Conservation (phyloP, 2,888 invertebrate species). For the Caenorhabditis auriculariae region DNA sequence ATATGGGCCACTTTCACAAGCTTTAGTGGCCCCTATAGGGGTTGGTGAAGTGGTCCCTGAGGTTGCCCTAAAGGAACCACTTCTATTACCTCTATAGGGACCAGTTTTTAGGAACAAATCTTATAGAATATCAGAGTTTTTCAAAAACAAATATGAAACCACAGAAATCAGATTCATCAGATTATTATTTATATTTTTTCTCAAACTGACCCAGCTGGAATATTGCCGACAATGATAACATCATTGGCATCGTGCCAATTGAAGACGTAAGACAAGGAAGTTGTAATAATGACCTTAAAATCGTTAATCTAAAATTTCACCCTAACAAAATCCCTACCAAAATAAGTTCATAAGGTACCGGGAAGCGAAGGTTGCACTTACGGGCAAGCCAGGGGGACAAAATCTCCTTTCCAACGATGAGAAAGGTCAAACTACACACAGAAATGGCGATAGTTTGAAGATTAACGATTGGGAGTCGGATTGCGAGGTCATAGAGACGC, state of each 20-base stretch:
- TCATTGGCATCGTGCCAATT: not conserved
- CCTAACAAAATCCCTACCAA: not conserved
- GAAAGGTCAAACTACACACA: not conserved
- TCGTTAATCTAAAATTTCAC: not conserved
- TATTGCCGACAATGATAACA: not conserved
- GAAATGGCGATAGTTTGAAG: not conserved
- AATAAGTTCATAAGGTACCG: not conserved
- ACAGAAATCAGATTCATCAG: too few species aligned
- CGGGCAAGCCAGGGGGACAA: not conserved
- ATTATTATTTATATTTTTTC: too few species aligned
- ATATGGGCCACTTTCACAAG: too few species aligned
- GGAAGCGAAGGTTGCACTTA: not conserved
- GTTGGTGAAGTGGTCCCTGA: too few species aligned
- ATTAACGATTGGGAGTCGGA: not conserved
- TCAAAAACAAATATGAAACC: too few species aligned
- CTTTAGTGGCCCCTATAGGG: too few species aligned
- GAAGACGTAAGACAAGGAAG: not conserved
- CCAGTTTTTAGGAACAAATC: too few species aligned
- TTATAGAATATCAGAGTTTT: too few species aligned
- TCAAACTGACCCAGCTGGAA: not conserved
- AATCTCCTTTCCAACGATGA: not conserved
- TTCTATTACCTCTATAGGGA: too few species aligned
- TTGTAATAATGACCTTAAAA: not conserved
- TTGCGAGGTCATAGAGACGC: too few species aligned
- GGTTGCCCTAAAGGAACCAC: too few species aligned